Conservation (phyloP, 2,888 invertebrate species). For the Villa cingulata region DNA sequence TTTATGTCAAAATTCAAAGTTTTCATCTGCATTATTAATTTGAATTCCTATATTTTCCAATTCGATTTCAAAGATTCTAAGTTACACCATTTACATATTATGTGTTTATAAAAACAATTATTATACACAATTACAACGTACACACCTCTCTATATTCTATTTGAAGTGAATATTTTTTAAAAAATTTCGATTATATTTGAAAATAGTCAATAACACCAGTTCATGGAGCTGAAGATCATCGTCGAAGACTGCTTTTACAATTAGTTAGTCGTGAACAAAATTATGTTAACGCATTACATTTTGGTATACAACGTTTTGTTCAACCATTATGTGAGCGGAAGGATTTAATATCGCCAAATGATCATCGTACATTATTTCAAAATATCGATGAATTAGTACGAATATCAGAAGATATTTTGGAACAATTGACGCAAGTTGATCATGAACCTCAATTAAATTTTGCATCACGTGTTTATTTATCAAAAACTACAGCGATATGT, state of each 20-base stretch:
- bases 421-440: slow-evolving; percentile 58
- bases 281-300: slow-evolving; percentile 62
- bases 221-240: slow-evolving; percentile 39
- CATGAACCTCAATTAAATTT: slow-evolving; percentile 53
- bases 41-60: no score
- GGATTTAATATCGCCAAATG: slow-evolving; percentile 60
- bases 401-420: slow-evolving; percentile 68
- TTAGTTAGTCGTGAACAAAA: slow-evolving; percentile 65
- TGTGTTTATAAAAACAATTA: no score
- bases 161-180: slow-evolving; percentile 6
- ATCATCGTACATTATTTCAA: slow-evolving; percentile 69
- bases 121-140: no score
- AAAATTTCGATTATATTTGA: background rate
- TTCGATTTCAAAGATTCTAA: no score
- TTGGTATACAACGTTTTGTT: slow-evolving; percentile 64
- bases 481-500: slow-evolving; percentile 59
- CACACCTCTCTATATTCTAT: background rate
- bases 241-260: slow-evolving; percentile 60
- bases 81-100: no score
- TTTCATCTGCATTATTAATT: no score
- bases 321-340: slow-evolving; percentile 59
- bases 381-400: slow-evolving; percentile 67
- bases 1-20: no score
- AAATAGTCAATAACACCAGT: slow-evolving; percentile 34
- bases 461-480: slow-evolving; percentile 55